Evolutionary conservation across 2,888 invertebrate genomes (phyloP).

Genomic region (Drosophila cracens): DNA sequence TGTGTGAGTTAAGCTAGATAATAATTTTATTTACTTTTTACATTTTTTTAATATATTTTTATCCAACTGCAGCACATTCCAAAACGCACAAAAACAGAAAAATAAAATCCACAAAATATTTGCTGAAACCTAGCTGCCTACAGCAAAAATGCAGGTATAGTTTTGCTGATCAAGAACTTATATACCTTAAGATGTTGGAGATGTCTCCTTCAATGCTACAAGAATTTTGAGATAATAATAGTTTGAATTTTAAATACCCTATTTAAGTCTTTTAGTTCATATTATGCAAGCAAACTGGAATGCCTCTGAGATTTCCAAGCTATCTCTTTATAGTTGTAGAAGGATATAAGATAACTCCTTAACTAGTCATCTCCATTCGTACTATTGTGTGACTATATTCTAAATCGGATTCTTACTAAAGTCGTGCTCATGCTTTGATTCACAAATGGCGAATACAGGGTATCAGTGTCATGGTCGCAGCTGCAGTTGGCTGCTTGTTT

Average conservation of each 20-base stretch:
- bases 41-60: background rate
- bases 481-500: conserved; percentile 12
- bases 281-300: background rate
- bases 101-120: background rate
- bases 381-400: background rate
- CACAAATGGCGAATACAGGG: conserved; percentile 16
- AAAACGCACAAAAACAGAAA: background rate
- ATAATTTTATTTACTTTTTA: background rate
- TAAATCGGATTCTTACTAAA: conserved; percentile 17
- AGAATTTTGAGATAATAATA: background rate
- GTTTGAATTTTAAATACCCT: background rate
- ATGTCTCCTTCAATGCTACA: too few relatives aligned
- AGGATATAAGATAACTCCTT: background rate
- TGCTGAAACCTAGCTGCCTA: background rate
- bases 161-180: background rate
- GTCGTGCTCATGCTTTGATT: conserved; percentile 24
- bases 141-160: background rate
- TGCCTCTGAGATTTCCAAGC: background rate
- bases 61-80: background rate
- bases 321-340: background rate
- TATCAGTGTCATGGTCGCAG: conserved; percentile 17
- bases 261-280: background rate
- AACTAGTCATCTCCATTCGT: background rate
- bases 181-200: too few relatives aligned
- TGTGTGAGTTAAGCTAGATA: accelerated